Percentiles rank a stretch among this genome's conserved stretches.
These are phyloP conservation scores for Apeira syringaria DNA, from an alignment of 2,888 invertebrate species.

Conservation along the genomic window DNA sequence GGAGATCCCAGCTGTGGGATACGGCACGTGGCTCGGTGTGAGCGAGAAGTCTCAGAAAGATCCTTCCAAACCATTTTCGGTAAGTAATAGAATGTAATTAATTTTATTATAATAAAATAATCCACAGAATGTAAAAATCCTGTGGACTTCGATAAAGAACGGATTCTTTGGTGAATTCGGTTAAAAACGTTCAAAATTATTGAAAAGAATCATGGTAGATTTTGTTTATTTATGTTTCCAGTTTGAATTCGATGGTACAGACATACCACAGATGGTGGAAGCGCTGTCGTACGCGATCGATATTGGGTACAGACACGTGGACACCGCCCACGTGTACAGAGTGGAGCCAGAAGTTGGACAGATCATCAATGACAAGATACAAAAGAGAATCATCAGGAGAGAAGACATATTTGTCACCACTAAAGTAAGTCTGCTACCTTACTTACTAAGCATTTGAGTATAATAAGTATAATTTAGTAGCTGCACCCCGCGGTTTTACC, in stretches of 20 bases:
- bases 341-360: slow-evolving; percentile 89
- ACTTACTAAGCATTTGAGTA: no score
- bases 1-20: slow-evolving; percentile 36
- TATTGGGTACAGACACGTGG: slow-evolving; percentile 90
- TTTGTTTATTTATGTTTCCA: slow-evolving; percentile 30
- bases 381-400: slow-evolving; percentile 86
- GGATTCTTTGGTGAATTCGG: no score
- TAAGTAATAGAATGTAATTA: no score
- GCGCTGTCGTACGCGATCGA: slow-evolving; percentile 88
- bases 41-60: slow-evolving; percentile 27
- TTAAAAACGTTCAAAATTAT: no score
- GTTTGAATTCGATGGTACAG: slow-evolving; percentile 43
- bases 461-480: no score
- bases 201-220: no score
- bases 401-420: slow-evolving; percentile 89
- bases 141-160: no score
- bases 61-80: slow-evolving; percentile 1
- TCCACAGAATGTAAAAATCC: no score
- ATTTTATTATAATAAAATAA: no score
- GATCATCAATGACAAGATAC: slow-evolving; percentile 85
- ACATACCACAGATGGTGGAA: slow-evolving; percentile 63
- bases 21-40: slow-evolving; percentile 40
- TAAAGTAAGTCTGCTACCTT: slow-evolving; percentile 84
- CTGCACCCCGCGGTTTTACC: no score
- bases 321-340: slow-evolving; percentile 88